Conservation (phyloP, 1,140 invertebrate genomes). For the Saccostrea cuccullata region DNA sequence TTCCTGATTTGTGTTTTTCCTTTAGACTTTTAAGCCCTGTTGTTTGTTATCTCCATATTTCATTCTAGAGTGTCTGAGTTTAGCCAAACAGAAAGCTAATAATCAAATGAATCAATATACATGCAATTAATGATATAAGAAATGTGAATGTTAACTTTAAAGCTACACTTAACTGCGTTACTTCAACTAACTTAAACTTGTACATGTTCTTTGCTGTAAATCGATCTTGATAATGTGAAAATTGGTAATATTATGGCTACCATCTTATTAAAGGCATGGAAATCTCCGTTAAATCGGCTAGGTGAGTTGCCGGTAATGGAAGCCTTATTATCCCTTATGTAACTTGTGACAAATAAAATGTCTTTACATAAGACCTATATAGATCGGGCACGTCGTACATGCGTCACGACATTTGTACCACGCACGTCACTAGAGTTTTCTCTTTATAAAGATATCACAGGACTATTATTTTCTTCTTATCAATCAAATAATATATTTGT, state of each 20-base stretch:
- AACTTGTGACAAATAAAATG: not conserved
- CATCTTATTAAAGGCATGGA: not conserved
- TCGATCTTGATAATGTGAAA: constrained; percentile 2
- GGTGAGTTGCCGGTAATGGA: not conserved
- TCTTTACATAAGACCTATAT: not conserved
- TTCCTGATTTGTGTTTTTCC: not conserved
- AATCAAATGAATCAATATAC: too few species aligned
- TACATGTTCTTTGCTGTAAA: too few species aligned
- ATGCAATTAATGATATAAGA: too few species aligned
- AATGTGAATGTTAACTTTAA: too few species aligned
- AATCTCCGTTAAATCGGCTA: not conserved
- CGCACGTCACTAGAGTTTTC: not conserved
- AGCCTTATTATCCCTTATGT: not conserved
- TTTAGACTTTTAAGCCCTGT: not conserved
- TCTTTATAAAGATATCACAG: not conserved
- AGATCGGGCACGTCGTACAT: not conserved
- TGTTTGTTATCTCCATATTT: not conserved
- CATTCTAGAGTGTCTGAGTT: not conserved
- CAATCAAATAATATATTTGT: constrained; percentile 6
- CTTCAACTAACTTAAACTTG: too few species aligned
- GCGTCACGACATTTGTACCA: not conserved
- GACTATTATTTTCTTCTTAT: not conserved
- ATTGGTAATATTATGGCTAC: not conserved
- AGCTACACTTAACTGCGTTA: too few species aligned
- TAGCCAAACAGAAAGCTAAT: too few species aligned